Base-by-base conservation (phyloP, 2,888 invertebrate species). In the Cheilosia grossa region DNA sequence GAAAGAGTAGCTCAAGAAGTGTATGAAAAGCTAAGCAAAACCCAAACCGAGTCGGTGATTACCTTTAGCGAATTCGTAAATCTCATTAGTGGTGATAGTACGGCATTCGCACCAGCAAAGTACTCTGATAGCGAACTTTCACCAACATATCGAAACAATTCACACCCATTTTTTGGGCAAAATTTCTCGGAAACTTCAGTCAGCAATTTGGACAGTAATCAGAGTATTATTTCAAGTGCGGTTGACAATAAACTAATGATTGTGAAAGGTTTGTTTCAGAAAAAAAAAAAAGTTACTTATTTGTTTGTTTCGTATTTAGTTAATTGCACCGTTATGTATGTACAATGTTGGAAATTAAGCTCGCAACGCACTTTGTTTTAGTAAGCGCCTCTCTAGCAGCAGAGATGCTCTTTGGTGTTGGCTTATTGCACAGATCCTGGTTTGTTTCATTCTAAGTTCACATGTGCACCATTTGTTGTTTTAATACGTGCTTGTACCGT, bases 61-160 rank as follows among this genome's bases (percentile, higher is more conserved):
- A 94, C 93, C 87, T 94, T 95, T 88, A 93, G 94, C 82, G 95
- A 95, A 89, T 94, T 96, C 88, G 90, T 95, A 33, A 93, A 93
- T 77, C 92, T 95, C 49, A 93, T 95, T 89, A 93, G 94, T 88
- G 93, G 93, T 89, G 93, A 93, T 86, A 81, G 87, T 64, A 69
- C 27, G 51, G 66, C 64, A 44, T 67, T 75, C 44, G 40, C 70
- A 73, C 44, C 72, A 44, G 42, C 47, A 47, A 83, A 72, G 59
- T 64, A 64, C 30, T 56, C 64, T 72, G 72, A 42, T 72, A 73
- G 56, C 33, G 66, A 78, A 73, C 56, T 77, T 17, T 70, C 82
- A 58, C 69, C 64, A 47, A 15, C 53, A 61, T 85, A 75, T 67
- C 73, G 56, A 63, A 79, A 56, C 69, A 83, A 58, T 69, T 63